phyloP scores from a whole-genome alignment of 2,113 vertebrate genomes.

The Anser cygnoides region DNA sequence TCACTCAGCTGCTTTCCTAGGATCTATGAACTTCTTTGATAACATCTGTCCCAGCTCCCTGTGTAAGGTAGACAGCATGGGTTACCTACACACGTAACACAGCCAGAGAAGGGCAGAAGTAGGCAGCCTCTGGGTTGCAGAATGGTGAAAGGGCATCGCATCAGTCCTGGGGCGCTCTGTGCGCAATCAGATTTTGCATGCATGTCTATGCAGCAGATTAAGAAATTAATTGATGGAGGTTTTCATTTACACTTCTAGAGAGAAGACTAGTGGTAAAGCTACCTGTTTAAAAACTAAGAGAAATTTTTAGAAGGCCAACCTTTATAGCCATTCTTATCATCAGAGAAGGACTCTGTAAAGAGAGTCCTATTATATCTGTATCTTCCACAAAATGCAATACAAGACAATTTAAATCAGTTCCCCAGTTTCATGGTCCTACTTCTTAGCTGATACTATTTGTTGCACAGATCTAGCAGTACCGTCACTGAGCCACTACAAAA shows the following conservation, averaged over 20 bases:
- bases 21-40: not conserved
- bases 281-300: not conserved
- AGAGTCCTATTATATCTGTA: not conserved
- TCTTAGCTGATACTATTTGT: not conserved
- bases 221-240: not conserved
- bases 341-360: not conserved
- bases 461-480: not conserved
- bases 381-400: not conserved
- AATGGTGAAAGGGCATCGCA: not conserved
- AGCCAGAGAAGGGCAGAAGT: not conserved
- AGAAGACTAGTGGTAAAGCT: not conserved
- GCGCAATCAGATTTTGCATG: not conserved
- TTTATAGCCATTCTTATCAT: not conserved
- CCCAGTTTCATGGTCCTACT: not conserved
- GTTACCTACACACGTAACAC: not conserved
- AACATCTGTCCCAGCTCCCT: not conserved
- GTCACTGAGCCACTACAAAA: not conserved
- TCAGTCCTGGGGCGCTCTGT: fast-evolving
- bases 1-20: not conserved
- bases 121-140: not conserved
- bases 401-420: not conserved
- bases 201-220: not conserved
- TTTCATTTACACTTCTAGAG: not conserved
- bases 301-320: not conserved
- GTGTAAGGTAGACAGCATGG: fast-evolving